Evolutionary conservation across 2,113 vertebrate species (phyloP), one percentile per base, ranked within the genome.

Genomic region (Baryphthengus martii): DNA sequence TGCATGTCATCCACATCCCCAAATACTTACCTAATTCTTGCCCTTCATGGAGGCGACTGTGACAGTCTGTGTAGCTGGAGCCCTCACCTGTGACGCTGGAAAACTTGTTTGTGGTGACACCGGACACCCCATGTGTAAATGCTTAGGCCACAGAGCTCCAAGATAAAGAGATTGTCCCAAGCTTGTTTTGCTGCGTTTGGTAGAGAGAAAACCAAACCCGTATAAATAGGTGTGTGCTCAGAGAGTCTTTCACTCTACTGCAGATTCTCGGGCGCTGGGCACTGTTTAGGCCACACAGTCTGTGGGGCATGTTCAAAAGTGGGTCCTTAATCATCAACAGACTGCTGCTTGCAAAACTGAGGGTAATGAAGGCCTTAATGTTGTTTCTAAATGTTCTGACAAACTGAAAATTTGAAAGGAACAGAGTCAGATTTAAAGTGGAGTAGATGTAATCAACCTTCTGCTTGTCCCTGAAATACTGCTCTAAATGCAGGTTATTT

Each of bases 281-380:
- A 9, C 21, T 42, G 42, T 13, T 49, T 23, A 31, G 44, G 59
- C 72, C 0, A 1, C 7, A 2, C 1, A 0, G 9, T 19, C 47
- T 37, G 56, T 2, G 2, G 72, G 45, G 59, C 40, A 2, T 4
- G 8, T 80, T 78, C 61, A 45, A 73, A 92, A 89, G 50, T 65
- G 81, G 29, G 45, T 84, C 17, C 14, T 71, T 45, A 26, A 91
- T 39, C 33, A 50, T 6, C 20, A 24, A 11, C 61, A 81, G 45
- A 16, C 26, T 85, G 55, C 73, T 91, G 52, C 59, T 42, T 61
- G 61, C 73, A 82, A 33, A 89, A 20, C 25, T 80, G 52, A n/a
- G 56, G 55, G 11, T 55, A 42, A 56, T n/a, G 53, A 85, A 52
- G 10, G 29, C 23, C 19, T 65, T 85, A 23, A 47, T 53, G 45